phyloP scores from a whole-genome alignment of 2,113 vertebrate genomes.

The Poeciliopsis retropinna region DNA sequence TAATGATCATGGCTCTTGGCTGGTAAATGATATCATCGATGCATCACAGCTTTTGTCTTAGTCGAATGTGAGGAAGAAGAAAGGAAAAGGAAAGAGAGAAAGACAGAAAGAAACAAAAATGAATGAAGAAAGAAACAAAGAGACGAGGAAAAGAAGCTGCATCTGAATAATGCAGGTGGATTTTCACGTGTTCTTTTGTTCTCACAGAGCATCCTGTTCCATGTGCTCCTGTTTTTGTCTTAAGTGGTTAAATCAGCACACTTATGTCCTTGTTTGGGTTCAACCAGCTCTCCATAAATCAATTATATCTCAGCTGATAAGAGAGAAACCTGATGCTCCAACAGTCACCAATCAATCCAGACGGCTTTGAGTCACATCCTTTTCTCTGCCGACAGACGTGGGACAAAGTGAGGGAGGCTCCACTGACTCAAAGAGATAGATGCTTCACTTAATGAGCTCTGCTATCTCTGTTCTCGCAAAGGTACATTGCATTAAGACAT shows the following conservation, averaged over 20 bases:
- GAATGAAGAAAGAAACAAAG: background rate
- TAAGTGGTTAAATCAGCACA: conserved; percentile 67
- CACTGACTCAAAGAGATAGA: conserved; percentile 33
- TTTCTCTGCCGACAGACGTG: conserved; percentile 53
- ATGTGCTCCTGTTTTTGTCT: conserved; percentile 48
- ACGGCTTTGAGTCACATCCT: conserved; percentile 38
- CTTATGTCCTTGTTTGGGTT: conserved; percentile 59
- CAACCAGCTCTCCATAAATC: conserved; percentile 71
- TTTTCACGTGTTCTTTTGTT: conserved; percentile 48
- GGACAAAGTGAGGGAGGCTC: conserved; percentile 34
- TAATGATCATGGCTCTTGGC: conserved; percentile 31
- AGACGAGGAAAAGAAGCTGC: background rate
- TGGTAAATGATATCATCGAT: conserved; percentile 3
- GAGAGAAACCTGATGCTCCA: conserved; percentile 54
- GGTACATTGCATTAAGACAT: conserved; percentile 26
- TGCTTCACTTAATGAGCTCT: conserved; percentile 34
- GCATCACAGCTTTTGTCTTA: background rate
- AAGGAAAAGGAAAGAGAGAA: background rate
- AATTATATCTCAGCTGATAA: conserved; percentile 74
- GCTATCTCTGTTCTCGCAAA: conserved; percentile 14
- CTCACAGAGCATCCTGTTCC: conserved; percentile 43
- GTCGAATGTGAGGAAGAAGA: background rate
- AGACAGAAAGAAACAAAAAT: background rate
- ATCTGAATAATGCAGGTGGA: conserved; percentile 19
- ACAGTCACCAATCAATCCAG: conserved; percentile 58